A percentile compares a stretch with the other conserved stretches of the same genome.
Conservation (phyloP, 2,888 invertebrate species). For the Agrypnus murinus region DNA sequence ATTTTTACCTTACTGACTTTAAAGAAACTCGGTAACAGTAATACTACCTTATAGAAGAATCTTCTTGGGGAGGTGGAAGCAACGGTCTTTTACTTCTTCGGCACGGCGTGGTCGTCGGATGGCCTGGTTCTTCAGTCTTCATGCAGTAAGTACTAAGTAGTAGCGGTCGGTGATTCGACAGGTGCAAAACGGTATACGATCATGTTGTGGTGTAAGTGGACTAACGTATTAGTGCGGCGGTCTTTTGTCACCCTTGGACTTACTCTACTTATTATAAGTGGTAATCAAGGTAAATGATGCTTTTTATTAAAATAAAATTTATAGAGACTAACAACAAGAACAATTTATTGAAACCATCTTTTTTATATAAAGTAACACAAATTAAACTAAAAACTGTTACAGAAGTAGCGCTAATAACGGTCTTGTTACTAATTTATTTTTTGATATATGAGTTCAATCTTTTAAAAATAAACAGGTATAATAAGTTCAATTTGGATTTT, state of each 20-base stretch:
- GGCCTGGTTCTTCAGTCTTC: conserved; percentile 60
- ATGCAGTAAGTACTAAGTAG: too few species aligned
- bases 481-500: too few species aligned
- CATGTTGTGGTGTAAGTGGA: conserved; percentile 56
- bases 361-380: conserved; percentile 8
- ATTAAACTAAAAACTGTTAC: conserved; percentile 40
- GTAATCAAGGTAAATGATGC: conserved; percentile 3
- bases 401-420: conserved; percentile 47
- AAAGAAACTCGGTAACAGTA: conserved; percentile 6
- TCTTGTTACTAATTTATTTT: conserved; percentile 44
- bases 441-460: conserved; percentile 3
- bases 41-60: conserved; percentile 35
- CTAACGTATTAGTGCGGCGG: conserved; percentile 48
- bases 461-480: too few species aligned
- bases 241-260: conserved; percentile 52
- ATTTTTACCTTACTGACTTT: conserved; percentile 7
- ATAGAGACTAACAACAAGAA: not conserved
- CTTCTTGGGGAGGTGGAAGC: conserved; percentile 51
- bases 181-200: conserved; percentile 44
- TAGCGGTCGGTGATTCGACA: conserved; percentile 49
- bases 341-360: conserved; percentile 10
- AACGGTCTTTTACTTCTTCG: conserved; percentile 46
- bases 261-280: conserved; percentile 44
- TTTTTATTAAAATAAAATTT: not conserved
- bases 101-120: conserved; percentile 55